phyloP scores from a whole-genome alignment of 2,888 invertebrate species.

The Drosophila recens region DNA sequence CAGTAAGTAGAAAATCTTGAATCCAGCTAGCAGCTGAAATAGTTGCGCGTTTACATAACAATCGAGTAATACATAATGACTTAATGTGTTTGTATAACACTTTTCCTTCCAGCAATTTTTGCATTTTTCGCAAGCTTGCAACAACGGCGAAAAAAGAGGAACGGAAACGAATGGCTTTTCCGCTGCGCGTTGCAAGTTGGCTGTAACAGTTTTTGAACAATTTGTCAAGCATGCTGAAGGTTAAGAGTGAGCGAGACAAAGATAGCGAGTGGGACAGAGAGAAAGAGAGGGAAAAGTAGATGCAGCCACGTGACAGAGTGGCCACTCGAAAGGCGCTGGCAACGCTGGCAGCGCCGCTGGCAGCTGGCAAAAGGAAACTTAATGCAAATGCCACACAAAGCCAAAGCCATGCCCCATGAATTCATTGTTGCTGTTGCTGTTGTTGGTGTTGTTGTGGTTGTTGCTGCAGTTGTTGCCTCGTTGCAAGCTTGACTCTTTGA shows the following conservation, averaged over 20 bases:
- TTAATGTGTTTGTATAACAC: constrained; percentile 53
- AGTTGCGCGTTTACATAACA: constrained; percentile 31
- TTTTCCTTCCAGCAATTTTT: constrained; percentile 35
- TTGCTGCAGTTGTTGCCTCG: constrained; percentile 1
- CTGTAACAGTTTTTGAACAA: constrained; percentile 39
- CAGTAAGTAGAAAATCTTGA: constrained; percentile 1
- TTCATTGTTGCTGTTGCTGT: neutral
- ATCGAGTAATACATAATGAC: constrained; percentile 39
- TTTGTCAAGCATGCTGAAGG: constrained; percentile 52
- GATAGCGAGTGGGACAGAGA: neutral
- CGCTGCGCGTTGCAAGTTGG: constrained; percentile 43
- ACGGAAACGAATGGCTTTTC: constrained; percentile 26
- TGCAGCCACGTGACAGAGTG: constrained; percentile 48
- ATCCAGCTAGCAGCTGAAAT: neutral
- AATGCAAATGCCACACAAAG: constrained; percentile 20
- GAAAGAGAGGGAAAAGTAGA: neutral
- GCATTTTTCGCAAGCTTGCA: constrained; percentile 21
- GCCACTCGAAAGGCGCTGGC: constrained; percentile 59
- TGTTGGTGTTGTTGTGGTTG: neutral
- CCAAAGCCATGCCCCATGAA: constrained; percentile 5
- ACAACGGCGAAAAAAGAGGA: constrained; percentile 1
- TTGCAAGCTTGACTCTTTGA: constrained; percentile 41
- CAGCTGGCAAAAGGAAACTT: constrained; percentile 28
- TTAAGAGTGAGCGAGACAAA: constrained; percentile 7
- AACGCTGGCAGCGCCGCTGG: constrained; percentile 28